Evolutionary conservation across 2,113 vertebrate species (phyloP).

Genomic region (Seriola quinqueradiata): DNA sequence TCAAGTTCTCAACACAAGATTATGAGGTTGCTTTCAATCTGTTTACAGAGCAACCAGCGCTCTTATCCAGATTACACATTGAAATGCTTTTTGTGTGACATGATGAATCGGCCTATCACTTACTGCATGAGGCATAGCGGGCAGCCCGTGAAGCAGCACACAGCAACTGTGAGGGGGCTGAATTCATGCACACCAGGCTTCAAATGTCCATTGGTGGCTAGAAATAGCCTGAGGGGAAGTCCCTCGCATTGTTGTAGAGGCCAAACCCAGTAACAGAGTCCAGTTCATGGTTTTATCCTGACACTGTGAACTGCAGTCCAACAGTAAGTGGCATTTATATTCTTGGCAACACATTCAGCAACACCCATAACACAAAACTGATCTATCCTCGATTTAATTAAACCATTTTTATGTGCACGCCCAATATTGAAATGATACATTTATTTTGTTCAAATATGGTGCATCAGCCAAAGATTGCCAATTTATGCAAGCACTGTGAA

Average conservation of each 20-base stretch:
- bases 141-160: constrained; percentile 24
- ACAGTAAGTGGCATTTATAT: constrained; percentile 12
- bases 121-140: constrained; percentile 20
- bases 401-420: neutral
- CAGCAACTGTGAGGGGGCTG: constrained; percentile 55
- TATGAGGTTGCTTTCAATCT: constrained; percentile 39
- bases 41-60: constrained; percentile 20
- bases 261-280: constrained; percentile 45
- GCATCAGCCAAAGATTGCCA: neutral
- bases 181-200: constrained; percentile 52
- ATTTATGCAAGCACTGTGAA: constrained; percentile 20
- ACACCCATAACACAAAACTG: neutral
- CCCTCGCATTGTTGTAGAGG: constrained; percentile 72
- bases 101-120: constrained; percentile 42
- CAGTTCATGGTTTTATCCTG: constrained; percentile 34
- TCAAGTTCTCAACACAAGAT: constrained; percentile 36
- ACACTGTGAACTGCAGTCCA: neutral
- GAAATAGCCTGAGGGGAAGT: constrained; percentile 83
- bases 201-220: constrained; percentile 60
- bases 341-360: constrained; percentile 18
- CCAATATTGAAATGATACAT: neutral
- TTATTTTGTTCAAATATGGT: neutral
- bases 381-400: neutral
- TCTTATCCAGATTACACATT: constrained; percentile 60
- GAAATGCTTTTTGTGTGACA: neutral